Base-by-base conservation (phyloP, 1,140 invertebrate genomes). In the Rhyzopertha dominica region DNA sequence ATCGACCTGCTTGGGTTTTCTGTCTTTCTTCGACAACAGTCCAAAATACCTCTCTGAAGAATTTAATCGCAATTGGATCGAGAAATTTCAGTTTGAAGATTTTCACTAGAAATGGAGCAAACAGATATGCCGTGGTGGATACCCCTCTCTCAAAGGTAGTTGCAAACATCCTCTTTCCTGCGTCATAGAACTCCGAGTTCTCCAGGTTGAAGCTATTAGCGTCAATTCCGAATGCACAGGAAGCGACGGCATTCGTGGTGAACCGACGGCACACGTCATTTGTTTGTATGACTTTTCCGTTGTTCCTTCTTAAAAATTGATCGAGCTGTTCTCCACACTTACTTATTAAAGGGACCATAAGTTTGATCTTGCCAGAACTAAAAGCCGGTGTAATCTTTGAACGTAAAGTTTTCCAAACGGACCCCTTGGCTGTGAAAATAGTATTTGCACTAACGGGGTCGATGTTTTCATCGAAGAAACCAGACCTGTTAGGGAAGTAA, bases 401-500 rank as follows among this genome's bases (percentile, higher is more conserved):
- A 42, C 72, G 58, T 2, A 71, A 49, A 14, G 58, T 38, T 48
- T 63, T 58, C 71, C 71, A 73, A 41, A 46, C 42, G 23, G 55
- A 54, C 9, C 56, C 47, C 36, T 63, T 56, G 9, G 61, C 24
- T 12, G 30, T 22, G 18, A 65, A 62, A 16, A 70, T 28, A 16
- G 58, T 39, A 13, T 49, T 35, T 13, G 46, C 28, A 1, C 37
- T 17, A 10, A 79, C 34, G 3, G 74, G 66, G 44, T 77, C 75
- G 32, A 70, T 63, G 1, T 70, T 57, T 8, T 67, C 66, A 42
- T 71, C 71, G 5, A 58, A 58, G 54, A 61, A 70, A 31, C 74
- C 63, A 49, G 71, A 39, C 3, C 67, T 61, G 47, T 78, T 73
- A 9, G 67, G 58, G 49, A 79, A 78, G 59, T 74, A 56, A 45